phyloP scores from a whole-genome alignment of 2,888 invertebrate species.

The Philereme vetulata region DNA sequence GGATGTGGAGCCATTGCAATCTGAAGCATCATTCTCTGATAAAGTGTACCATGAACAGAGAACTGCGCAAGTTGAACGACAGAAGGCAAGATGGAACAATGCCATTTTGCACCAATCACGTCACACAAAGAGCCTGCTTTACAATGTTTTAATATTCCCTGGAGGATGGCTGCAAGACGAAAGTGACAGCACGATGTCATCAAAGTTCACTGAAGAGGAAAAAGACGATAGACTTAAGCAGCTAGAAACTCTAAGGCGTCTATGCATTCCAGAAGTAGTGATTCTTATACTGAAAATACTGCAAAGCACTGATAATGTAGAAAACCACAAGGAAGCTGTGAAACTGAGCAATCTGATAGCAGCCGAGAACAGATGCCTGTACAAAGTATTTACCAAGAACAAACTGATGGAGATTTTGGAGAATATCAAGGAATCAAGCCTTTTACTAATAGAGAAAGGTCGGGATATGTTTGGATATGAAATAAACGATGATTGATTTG shows the following conservation, averaged over 20 bases:
- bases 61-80: constrained; percentile 90
- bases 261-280: constrained; percentile 93
- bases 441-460: constrained; percentile 89
- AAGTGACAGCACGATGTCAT: constrained; percentile 76
- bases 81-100: constrained; percentile 89
- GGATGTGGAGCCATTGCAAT: constrained; percentile 83
- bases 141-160: constrained; percentile 94
- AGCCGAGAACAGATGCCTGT: constrained; percentile 90
- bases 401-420: constrained; percentile 90
- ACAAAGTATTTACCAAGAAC: constrained; percentile 91
- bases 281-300: constrained; percentile 91
- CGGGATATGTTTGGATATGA: constrained; percentile 93
- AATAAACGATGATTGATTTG: constrained; percentile 56
- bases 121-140: constrained; percentile 90
- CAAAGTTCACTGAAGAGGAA: constrained; percentile 73
- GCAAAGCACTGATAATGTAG: constrained; percentile 88
- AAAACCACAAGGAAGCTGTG: constrained; percentile 87
- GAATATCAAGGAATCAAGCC: constrained; percentile 91
- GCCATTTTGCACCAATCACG: constrained; percentile 88
- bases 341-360: constrained; percentile 92
- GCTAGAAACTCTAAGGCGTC: constrained; percentile 88
- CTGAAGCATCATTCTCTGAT: constrained; percentile 91
- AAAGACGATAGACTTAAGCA: constrained; percentile 85
- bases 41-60: constrained; percentile 94
- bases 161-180: constrained; percentile 95